Evolutionary conservation across 2,113 vertebrate genomes (phyloP).

Genomic region (Neomonachus schauinslandi): DNA sequence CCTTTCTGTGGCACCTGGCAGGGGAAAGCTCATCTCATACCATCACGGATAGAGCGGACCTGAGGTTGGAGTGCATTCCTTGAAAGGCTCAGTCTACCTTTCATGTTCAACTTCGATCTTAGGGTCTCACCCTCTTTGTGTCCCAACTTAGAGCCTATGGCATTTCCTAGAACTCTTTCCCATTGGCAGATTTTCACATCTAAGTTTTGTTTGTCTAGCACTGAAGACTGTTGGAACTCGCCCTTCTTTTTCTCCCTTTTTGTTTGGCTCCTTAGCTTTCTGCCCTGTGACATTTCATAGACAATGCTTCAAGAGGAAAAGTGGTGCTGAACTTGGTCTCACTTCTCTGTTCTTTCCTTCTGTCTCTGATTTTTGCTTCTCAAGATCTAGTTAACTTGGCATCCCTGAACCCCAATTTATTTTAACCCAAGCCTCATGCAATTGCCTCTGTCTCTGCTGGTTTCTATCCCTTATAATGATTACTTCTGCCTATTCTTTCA

Average conservation of each 20-base stretch:
- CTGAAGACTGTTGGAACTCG: not conserved
- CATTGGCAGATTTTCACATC: not conserved
- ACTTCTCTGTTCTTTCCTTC: not conserved
- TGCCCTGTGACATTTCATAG: not conserved
- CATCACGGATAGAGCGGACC: not conserved
- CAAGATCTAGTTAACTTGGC: not conserved
- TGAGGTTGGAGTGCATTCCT: not conserved
- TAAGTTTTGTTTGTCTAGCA: not conserved
- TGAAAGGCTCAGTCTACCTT: not conserved
- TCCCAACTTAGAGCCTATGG: not conserved
- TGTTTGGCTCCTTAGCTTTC: not conserved
- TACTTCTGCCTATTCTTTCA: not conserved
- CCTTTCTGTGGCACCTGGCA: not conserved
- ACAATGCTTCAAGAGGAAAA: not conserved
- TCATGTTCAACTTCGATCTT: not conserved
- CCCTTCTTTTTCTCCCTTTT: not conserved
- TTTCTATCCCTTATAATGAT: not conserved
- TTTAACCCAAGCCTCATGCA: not conserved
- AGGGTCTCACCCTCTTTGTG: not conserved
- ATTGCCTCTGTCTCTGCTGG: not conserved
- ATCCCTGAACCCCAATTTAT: not conserved
- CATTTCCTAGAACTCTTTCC: not conserved
- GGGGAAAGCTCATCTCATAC: not conserved
- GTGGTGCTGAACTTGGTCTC: not conserved
- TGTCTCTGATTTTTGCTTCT: not conserved